Base-by-base conservation (phyloP, 2,113 vertebrate species). In the Menidia beryllina region DNA sequence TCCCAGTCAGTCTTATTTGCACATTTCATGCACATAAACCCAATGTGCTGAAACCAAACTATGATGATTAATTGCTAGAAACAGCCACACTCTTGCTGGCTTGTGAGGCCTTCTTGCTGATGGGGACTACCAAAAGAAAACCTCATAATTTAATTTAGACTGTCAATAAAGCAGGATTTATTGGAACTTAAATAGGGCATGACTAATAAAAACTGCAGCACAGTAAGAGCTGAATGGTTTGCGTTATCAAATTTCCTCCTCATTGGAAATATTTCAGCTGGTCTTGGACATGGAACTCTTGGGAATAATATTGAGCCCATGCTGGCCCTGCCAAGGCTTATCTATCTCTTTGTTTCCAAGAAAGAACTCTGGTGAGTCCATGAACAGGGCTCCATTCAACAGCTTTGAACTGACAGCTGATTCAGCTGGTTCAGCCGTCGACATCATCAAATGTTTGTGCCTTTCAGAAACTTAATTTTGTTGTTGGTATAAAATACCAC, bases 371-470 rank as follows among this genome's bases (percentile, higher is more conserved):
- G 66, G 75, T 69, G 56, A 75, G 41, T 75, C 26, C 50, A 69
- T 51, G 67, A 72, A 84, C 61, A 80, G 80, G 83, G 23, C 85
- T 80, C 68, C 54, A 48, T 51, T 66, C 38, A 64, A 15, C 58
- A 19, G 27, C 51, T 57, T 76, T 19, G n/a, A 15, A 45, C 13
- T n/a, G 14, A 5, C 38, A 45, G 2, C 5, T 45, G 58, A 78
- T 45, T 73, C 20, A n/a, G n/a, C n/a, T n/a, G n/a, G n/a, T n/a
- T n/a, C n/a, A n/a, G n/a, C n/a, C n/a, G n/a, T 20, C n/a, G 30
- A 6, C 66, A 65, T 34, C 26, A 52, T 55, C 24, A 34, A 9
- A 11, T 25, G 1, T 72, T 77, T 79, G 72, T 56, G 30, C 58
- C 24, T 54, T 73, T 39, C 41, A 24, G 19, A 47, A 45, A 20